phyloP scores from a whole-genome alignment of 2,797 vertebrate species.

The Onychomys arenicola region DNA sequence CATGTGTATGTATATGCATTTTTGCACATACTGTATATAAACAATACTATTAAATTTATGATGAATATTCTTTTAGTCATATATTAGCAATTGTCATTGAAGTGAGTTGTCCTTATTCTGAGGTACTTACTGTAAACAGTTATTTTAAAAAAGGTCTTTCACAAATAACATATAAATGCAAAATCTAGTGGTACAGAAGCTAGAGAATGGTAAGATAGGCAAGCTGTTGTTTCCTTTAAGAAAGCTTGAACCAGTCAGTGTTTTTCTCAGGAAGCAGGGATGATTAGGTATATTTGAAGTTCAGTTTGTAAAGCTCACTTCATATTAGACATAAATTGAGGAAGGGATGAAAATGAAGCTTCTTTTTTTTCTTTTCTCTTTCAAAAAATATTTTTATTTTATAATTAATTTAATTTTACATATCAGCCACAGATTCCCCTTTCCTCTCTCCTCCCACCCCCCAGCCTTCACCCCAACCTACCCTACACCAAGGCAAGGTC shows the following conservation, averaged over 20 bases:
- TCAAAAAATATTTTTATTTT: too few relatives aligned
- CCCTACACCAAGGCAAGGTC: too few relatives aligned
- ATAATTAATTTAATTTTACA: too few relatives aligned
- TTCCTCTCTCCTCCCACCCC: too few relatives aligned
- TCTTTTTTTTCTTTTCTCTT: too few relatives aligned
- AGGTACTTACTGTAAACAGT: neutral
- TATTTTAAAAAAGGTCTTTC: neutral
- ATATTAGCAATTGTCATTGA: neutral
- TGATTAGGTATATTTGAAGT: neutral
- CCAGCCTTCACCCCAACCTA: too few relatives aligned
- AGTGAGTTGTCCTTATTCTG: neutral
- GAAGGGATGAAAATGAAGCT: neutral
- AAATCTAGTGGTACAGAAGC: neutral
- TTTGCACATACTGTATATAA: neutral
- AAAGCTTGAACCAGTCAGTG: neutral
- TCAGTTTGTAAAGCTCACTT: neutral
- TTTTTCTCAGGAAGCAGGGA: neutral
- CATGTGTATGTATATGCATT: neutral
- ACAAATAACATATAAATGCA: neutral
- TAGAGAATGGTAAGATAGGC: neutral
- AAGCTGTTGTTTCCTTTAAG: neutral
- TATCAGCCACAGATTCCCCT: too few relatives aligned
- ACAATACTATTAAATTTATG: neutral
- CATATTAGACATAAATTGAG: neutral
- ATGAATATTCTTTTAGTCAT: neutral